Base-by-base conservation (phyloP, 2,113 vertebrate genomes). In the Cyprinodon brontotheroides region DNA sequence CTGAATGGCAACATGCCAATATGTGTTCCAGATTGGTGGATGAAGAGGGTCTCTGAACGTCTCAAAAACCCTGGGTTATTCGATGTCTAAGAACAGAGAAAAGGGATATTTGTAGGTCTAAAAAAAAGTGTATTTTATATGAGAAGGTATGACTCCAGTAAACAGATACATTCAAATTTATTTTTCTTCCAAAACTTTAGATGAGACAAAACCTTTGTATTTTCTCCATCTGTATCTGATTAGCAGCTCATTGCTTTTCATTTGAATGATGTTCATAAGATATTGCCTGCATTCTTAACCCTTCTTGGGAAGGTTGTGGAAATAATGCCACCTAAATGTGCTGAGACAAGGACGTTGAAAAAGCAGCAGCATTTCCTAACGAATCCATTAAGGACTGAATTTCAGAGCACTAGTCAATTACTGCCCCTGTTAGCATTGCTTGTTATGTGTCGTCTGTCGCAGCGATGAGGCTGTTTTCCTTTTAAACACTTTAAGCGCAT, bases 391-490 rank as follows among this genome's bases (percentile, higher is more conserved):
- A 10, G 3, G 20, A 2, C 15, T 15, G 45, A 65, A 68, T 2
- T n/a, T 7, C 12, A 11, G 64, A 53, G 17, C 45, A 61, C 64
- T 6, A 15, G 20, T 81, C 80, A 79, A 88, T 85, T 74, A 39
- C 43, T 22, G 60, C 7, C 6, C 68, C 68, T 12, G 6, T 83
- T 83, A 80, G 71, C 48, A 36, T 47, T 61, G 2, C 65, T 45
- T 72, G 20, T 70, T 20, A 17, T 10, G 48, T 75, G 59, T 62
- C 70, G 67, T 73, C 45, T 1, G 2, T 78, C 75, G 40, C 70
- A 1, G 61, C 8, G 13, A 61, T 0, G 29, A 76, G n/a, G 43
- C 17, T 4, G 59, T 68, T 0, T 10, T 1, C 67, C 47, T 63
- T 61, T 0, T 14, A 47, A 5, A 11, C 14, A 47, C 69, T 29